These are phyloP conservation scores for Malachius bipustulatus DNA, from an alignment of 2,888 invertebrate species.

Conservation along the genomic window DNA sequence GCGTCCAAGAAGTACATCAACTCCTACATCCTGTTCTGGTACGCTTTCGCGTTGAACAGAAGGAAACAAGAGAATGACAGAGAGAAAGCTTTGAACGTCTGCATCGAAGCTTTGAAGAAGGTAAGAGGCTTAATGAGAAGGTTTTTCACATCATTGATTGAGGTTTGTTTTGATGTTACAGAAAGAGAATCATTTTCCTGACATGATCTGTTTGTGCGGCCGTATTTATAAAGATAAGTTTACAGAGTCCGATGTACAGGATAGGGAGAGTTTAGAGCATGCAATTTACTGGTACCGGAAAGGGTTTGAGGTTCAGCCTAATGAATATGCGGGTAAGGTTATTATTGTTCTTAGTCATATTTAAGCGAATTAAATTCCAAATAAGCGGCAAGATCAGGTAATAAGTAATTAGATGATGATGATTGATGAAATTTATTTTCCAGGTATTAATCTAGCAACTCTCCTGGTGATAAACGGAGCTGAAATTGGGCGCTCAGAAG, in stretches of 20 bases:
- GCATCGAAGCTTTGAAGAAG: slow-evolving; percentile 76
- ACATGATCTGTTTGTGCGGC: slow-evolving; percentile 94
- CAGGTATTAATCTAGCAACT: slow-evolving; percentile 90
- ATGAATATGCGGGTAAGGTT: slow-evolving; percentile 80
- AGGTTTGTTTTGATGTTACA: slow-evolving; percentile 32
- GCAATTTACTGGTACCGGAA: slow-evolving; percentile 97
- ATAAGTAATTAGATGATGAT: no score
- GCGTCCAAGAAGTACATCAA: slow-evolving; percentile 79
- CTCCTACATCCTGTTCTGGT: slow-evolving; percentile 83
- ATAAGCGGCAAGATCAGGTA: no score
- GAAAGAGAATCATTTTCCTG: slow-evolving; percentile 91
- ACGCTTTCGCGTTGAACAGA: slow-evolving; percentile 94
- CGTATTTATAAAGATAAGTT: slow-evolving; percentile 96
- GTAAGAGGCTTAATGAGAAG: slow-evolving; percentile 22
- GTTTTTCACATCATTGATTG: no score
- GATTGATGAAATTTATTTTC: slow-evolving; percentile 13
- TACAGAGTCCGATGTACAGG: slow-evolving; percentile 87
- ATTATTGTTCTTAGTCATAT: slow-evolving; percentile 4
- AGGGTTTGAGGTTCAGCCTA: slow-evolving; percentile 95
- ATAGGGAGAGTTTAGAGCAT: slow-evolving; percentile 74
- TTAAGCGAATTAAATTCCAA: slow-evolving; percentile 3
- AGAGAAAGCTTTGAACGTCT: slow-evolving; percentile 84
- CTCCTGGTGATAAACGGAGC: slow-evolving; percentile 92
- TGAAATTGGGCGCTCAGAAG: slow-evolving; percentile 84
- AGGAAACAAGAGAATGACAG: slow-evolving; percentile 90